phyloP scores from a whole-genome alignment of 2,113 vertebrate genomes.

The Tenrec ecaudatus region DNA sequence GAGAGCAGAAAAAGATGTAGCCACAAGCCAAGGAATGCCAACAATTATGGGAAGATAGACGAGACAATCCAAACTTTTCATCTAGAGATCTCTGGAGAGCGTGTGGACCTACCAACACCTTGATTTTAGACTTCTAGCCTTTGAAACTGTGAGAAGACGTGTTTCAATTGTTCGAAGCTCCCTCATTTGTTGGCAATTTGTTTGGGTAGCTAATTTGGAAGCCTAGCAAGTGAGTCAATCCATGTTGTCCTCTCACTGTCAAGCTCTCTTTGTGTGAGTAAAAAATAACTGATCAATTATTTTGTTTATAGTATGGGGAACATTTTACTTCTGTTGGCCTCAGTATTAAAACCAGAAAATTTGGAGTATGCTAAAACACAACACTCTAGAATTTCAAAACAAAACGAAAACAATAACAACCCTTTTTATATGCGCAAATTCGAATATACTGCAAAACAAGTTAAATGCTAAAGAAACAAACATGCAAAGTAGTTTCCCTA shows the following conservation, averaged over 20 bases:
- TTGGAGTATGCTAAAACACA: not conserved
- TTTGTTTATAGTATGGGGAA: not conserved
- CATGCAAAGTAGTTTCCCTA: not conserved
- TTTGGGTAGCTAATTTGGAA: not conserved
- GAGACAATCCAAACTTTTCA: not conserved
- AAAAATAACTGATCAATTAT: not conserved
- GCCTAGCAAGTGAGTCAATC: rapidly evolving
- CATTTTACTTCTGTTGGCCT: not conserved
- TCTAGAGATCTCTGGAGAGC: too few species aligned
- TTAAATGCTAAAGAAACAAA: not conserved
- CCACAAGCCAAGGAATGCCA: not conserved
- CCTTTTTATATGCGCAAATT: not conserved
- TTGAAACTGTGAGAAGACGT: not conserved
- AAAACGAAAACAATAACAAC: too few species aligned
- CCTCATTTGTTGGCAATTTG: not conserved
- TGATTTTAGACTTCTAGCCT: not conserved
- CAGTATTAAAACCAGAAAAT: slow-evolving; percentile 33
- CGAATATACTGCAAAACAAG: not conserved
- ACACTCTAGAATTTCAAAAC: not conserved
- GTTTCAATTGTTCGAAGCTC: too few species aligned
- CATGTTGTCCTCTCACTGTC: not conserved
- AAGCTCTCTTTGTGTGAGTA: not conserved
- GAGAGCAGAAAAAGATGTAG: not conserved
- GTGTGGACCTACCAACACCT: not conserved
- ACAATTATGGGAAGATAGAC: not conserved